Percentiles rank a stretch among this genome's conserved stretches.
Conservation (phyloP, 2,113 vertebrate species). For the Perccottus glenii region DNA sequence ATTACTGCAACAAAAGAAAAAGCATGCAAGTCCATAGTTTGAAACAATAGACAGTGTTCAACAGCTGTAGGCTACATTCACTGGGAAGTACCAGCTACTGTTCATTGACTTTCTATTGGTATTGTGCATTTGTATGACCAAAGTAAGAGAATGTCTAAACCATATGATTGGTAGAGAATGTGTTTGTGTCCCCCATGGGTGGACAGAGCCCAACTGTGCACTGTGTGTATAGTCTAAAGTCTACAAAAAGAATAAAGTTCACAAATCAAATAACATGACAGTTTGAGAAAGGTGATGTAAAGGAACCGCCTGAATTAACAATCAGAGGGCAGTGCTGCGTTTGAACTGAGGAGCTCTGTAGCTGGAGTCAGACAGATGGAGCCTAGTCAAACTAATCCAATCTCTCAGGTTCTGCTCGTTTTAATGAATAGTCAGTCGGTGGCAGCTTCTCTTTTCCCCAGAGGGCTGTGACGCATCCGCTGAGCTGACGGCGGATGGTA, state of each 20-base stretch:
- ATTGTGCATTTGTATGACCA: no score
- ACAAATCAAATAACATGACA: not conserved
- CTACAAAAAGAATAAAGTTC: not conserved
- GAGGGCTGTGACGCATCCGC: slow-evolving; percentile 59
- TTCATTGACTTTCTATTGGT: no score
- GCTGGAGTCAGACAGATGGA: slow-evolving; percentile 31
- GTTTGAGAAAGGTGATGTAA: not conserved
- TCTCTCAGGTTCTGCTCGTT: slow-evolving; percentile 53
- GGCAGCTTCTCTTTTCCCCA: slow-evolving; percentile 33
- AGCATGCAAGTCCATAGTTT: no score
- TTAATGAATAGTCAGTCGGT: slow-evolving; percentile 57
- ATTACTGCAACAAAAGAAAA: no score
- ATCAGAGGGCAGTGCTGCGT: not conserved
- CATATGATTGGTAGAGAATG: no score
- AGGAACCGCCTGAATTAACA: not conserved
- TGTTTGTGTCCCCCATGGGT: no score
- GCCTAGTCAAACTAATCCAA: slow-evolving; percentile 58
- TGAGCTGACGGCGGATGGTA: slow-evolving; percentile 7
- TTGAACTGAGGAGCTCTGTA: not conserved
- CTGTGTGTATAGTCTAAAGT: no score
- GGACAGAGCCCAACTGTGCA: no score
- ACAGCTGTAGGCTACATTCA: no score
- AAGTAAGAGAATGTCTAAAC: no score
- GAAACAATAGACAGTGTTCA: no score
- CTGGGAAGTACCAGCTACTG: no score